Conservation (phyloP, 2,113 vertebrate species). For the Jacana jacana region DNA sequence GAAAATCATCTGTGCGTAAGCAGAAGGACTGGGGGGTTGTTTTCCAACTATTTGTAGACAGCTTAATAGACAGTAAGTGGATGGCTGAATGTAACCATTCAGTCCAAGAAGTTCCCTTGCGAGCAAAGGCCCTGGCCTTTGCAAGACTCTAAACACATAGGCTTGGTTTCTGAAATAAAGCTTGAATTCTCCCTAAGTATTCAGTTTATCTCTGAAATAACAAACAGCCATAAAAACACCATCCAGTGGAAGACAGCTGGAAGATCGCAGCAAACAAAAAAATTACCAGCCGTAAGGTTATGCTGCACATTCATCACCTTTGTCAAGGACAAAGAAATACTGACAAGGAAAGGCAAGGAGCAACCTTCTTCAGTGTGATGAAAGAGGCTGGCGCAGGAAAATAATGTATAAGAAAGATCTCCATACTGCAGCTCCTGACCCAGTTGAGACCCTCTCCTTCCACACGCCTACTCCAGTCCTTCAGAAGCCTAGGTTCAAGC, state of each 20-base stretch:
- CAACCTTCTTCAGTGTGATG: background rate
- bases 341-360: background rate
- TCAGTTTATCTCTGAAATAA: background rate
- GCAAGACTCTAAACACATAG: background rate
- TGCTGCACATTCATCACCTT: background rate
- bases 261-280: background rate
- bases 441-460: background rate
- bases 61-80: background rate
- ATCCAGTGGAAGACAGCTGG: background rate
- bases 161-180: constrained; percentile 12
- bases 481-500: background rate
- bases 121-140: background rate
- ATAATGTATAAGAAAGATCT: background rate
- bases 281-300: background rate
- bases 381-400: background rate
- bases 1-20: constrained; percentile 31
- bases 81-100: constrained; percentile 2
- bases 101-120: background rate
- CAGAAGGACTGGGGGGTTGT: background rate
- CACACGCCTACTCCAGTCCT: background rate
- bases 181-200: background rate
- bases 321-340: background rate
- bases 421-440: background rate
- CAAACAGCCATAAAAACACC: background rate
- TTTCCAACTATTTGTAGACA: background rate